Evolutionary conservation across 2,888 invertebrate genomes (phyloP), one percentile per base, ranked within the genome.

Genomic region (Cecidostiba fungosa): DNA sequence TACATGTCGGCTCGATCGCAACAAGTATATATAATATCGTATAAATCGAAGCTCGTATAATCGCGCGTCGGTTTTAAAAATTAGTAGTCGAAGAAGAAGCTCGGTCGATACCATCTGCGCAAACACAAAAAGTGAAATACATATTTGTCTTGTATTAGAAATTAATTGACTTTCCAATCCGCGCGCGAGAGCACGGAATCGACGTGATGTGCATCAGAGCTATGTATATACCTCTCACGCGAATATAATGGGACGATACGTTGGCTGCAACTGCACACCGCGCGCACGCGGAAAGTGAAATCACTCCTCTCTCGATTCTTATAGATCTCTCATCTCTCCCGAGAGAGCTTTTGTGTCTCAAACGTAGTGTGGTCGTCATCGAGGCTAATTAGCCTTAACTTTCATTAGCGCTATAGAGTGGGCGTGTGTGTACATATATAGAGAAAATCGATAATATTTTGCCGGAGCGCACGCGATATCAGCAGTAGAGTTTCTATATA

Each of bases 111-210:
- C 10, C 19, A 77, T 82, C 76, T 82, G 1, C 43, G 12, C 43
- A 2, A 77, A 83, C 54, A 77, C 32, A 26, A 66, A 77, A 83
- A 83, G 82, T 83, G 82, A 83, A 83, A 23, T 23, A 59, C 23
- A 23, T 59, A 19, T 23, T 23, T 19, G 36, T 77, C 77, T 83
- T 73, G 66, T 73, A 66, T 84, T 84, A 70, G 80, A 84, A 84
- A 43, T 43, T 12, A 84, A 84, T 76, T 69, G 76, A 84, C 84
- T 84, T 84, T 84, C 84, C 70, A 80, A 84, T 84, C 79, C 29
- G 26, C 74, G 8, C 4, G n/a, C 0, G 54, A 54, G 73, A 14
- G 12, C 16, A n/a, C 59, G 47, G 62, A 10, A 79, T 84, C 66
- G 72, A 74, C 74, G 43, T 73, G 16, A 1, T 72, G 36, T 39